A percentile compares a stretch with the other conserved stretches of the same genome.
phyloP scores from a whole-genome alignment of 2,888 invertebrate genomes.

The Erebia palarica region DNA sequence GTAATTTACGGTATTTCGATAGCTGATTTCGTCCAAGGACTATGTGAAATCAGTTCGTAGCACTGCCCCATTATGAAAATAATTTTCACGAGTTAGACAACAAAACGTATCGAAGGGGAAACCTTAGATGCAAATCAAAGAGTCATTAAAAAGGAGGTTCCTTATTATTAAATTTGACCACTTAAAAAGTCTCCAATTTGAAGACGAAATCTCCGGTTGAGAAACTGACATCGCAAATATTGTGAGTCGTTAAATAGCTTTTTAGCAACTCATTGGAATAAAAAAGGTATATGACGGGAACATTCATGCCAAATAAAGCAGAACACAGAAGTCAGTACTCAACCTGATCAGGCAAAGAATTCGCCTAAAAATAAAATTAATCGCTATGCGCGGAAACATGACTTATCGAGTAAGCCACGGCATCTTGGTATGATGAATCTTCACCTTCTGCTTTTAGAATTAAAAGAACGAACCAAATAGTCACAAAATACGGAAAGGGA shows the following conservation, averaged over 20 bases:
- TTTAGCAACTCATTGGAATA: not conserved
- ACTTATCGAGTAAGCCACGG: conserved; percentile 41
- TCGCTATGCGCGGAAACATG: conserved; percentile 40
- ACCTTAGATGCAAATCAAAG: not conserved
- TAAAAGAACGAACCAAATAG: not conserved
- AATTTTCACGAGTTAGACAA: not conserved
- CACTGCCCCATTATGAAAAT: not conserved
- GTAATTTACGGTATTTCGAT: conserved; percentile 11
- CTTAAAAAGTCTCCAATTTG: no score
- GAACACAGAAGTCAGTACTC: not conserved
- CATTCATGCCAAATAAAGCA: conserved; percentile 1
- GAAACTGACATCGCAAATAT: not conserved
- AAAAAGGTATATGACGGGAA: not conserved
- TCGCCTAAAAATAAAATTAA: conserved; percentile 36
- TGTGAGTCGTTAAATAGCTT: not conserved
- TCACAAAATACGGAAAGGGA: not conserved
- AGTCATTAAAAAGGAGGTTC: not conserved
- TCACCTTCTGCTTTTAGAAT: not conserved
- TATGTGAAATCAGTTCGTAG: conserved; percentile 1
- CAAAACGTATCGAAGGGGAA: not conserved
- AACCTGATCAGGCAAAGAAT: conserved; percentile 26
- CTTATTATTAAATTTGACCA: no score
- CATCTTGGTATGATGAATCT: conserved; percentile 41
- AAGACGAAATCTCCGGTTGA: not conserved
- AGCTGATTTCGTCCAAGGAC: conserved; percentile 17